A percentile compares a stretch with the other conserved stretches of the same genome.
phyloP scores from a whole-genome alignment of 2,888 invertebrate species.

The Melieria crassipennis region DNA sequence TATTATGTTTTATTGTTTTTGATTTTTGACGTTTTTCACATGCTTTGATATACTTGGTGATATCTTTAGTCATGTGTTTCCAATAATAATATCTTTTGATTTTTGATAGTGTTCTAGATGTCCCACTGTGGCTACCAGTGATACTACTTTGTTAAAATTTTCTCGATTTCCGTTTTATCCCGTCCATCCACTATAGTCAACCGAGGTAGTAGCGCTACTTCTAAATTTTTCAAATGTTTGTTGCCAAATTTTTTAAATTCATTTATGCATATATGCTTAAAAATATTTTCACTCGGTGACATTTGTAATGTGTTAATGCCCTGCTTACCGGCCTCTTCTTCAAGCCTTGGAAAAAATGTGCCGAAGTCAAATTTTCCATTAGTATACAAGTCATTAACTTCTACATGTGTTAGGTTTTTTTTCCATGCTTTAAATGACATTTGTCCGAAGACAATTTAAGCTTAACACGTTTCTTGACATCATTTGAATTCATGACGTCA shows the following conservation, averaged over 20 bases:
- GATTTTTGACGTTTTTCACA: neutral
- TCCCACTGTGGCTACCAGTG: too few relatives aligned
- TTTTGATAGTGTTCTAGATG: neutral
- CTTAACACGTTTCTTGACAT: too few relatives aligned
- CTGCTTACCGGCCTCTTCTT: too few relatives aligned
- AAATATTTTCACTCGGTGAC: neutral
- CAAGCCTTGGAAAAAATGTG: too few relatives aligned
- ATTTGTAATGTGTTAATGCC: too few relatives aligned
- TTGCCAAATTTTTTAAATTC: constrained; percentile 36
- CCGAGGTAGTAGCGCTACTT: neutral
- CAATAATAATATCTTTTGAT: neutral
- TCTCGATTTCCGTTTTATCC: neutral
- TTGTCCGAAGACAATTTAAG: neutral
- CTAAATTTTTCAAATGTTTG: neutral
- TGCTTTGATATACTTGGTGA: neutral
- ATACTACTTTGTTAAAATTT: neutral
- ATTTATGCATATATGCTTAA: constrained; percentile 9
- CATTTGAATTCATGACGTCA: too few relatives aligned
- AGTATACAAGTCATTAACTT: constrained; percentile 44
- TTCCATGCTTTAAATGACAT: neutral
- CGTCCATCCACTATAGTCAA: neutral
- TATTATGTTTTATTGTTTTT: too few relatives aligned
- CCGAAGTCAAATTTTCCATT: neutral
- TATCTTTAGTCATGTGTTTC: neutral
- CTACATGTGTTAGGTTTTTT: constrained; percentile 44